phyloP scores from a whole-genome alignment of 2,888 invertebrate species.

The Hydriomena furcata region DNA sequence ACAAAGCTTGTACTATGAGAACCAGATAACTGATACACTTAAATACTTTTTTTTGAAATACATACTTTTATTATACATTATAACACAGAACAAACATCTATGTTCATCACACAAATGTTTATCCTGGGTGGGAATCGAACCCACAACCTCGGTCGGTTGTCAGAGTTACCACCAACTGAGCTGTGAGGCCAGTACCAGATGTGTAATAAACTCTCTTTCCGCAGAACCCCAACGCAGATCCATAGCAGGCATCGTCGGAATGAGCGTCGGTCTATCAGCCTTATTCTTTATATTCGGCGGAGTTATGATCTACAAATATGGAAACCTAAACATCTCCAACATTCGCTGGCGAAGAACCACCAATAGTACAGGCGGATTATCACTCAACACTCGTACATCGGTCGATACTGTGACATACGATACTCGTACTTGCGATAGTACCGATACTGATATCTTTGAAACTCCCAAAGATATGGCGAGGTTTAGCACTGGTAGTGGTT shows the following conservation, averaged over 20 bases:
- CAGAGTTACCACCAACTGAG: too few relatives aligned
- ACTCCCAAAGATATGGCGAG: background rate
- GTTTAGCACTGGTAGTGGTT: slow-evolving; percentile 11
- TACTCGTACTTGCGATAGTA: background rate
- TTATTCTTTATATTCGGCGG: slow-evolving; percentile 47
- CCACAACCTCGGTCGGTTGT: too few relatives aligned
- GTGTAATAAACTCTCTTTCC: slow-evolving; percentile 18
- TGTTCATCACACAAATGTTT: too few relatives aligned
- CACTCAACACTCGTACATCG: slow-evolving; percentile 4
- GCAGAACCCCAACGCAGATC: slow-evolving; percentile 34
- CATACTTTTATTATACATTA: too few relatives aligned
- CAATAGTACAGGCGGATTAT: background rate
- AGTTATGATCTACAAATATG: slow-evolving; percentile 47
- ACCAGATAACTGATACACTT: too few relatives aligned
- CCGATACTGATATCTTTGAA: background rate
- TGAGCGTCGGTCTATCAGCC: slow-evolving; percentile 46
- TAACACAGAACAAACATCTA: too few relatives aligned
- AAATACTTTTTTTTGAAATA: too few relatives aligned
- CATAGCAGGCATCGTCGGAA: slow-evolving; percentile 58
- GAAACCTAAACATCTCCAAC: slow-evolving; percentile 15
- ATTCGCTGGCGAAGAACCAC: slow-evolving; percentile 21
- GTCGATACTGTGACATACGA: background rate
- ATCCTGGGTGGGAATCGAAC: too few relatives aligned
- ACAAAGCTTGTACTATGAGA: too few relatives aligned
- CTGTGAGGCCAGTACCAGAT: background rate